phyloP scores from a whole-genome alignment of 2,888 invertebrate genomes.

The Drosophila helvetica region DNA sequence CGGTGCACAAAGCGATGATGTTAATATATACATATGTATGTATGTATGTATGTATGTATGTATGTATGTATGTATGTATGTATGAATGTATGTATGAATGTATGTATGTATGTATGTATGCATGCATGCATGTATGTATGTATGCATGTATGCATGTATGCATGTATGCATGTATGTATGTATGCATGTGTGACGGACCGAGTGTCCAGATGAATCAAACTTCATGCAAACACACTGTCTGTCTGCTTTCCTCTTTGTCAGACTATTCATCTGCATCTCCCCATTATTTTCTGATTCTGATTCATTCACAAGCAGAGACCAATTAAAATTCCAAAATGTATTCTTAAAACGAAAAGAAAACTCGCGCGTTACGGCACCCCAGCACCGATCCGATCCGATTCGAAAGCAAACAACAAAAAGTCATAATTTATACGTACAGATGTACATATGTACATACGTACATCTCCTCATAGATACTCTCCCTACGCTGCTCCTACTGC shows the following conservation, averaged over 20 bases:
- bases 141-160: no score
- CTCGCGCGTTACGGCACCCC: no score
- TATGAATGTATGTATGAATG: no score
- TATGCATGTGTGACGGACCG: no score
- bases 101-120: no score
- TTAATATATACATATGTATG: not conserved
- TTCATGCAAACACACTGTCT: slow-evolving; percentile 8
- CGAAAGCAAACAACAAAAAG: slow-evolving; percentile 18
- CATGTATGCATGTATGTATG: no score
- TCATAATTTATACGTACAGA: slow-evolving; percentile 61
- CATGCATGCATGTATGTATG: no score
- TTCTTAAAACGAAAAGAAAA: slow-evolving; percentile 15
- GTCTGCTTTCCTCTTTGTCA: not conserved
- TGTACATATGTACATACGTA: slow-evolving; percentile 6
- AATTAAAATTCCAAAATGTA: slow-evolving; percentile 71
- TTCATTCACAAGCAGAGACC: slow-evolving; percentile 25
- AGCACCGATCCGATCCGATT: not conserved
- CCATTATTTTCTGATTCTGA: slow-evolving; percentile 5
- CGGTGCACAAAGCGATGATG: no score
- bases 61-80: no score
- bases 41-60: slow-evolving; percentile 1
- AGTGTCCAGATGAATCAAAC: not conserved
- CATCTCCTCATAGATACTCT: slow-evolving; percentile 63
- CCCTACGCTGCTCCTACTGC: slow-evolving; percentile 30
- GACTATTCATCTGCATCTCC: not conserved